phyloP scores from a whole-genome alignment of 2,113 vertebrate genomes.

The Fulica atra region DNA sequence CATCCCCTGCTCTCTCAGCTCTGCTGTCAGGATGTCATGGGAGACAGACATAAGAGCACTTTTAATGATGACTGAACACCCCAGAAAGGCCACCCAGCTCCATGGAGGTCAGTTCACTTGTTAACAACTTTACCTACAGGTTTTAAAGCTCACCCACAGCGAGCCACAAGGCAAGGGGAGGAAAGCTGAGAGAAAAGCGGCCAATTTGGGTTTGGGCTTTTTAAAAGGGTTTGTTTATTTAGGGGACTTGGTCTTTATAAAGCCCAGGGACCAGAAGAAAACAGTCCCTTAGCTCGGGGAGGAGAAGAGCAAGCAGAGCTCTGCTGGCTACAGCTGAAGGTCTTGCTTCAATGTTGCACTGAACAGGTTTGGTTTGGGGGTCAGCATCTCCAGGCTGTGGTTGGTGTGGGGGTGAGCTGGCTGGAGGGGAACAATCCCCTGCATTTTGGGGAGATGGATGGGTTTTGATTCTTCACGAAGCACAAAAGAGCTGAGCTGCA shows the following conservation, averaged over 20 bases:
- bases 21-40: too few relatives aligned
- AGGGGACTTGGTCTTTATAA: not conserved
- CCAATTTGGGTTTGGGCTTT: not conserved
- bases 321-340: too few relatives aligned
- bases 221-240: too few relatives aligned
- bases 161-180: not conserved
- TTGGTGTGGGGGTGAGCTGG: not conserved
- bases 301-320: not conserved
- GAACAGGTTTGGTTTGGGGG: not conserved
- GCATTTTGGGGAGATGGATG: fast-evolving
- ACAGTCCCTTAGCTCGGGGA: not conserved
- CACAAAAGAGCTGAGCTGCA: not conserved
- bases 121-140: not conserved
- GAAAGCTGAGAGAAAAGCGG: not conserved
- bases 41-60: too few relatives aligned
- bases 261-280: too few relatives aligned
- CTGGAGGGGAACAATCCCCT: fast-evolving
- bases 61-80: not conserved
- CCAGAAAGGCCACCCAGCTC: not conserved
- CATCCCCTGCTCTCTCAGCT: too few relatives aligned
- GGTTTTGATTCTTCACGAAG: fast-evolving
- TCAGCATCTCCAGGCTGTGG: fast-evolving
- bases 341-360: fast-evolving
- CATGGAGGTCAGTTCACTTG: fast-evolving
- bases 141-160: not conserved